Conservation (phyloP, 1,140 invertebrate genomes). For the Drosophila hydei region DNA sequence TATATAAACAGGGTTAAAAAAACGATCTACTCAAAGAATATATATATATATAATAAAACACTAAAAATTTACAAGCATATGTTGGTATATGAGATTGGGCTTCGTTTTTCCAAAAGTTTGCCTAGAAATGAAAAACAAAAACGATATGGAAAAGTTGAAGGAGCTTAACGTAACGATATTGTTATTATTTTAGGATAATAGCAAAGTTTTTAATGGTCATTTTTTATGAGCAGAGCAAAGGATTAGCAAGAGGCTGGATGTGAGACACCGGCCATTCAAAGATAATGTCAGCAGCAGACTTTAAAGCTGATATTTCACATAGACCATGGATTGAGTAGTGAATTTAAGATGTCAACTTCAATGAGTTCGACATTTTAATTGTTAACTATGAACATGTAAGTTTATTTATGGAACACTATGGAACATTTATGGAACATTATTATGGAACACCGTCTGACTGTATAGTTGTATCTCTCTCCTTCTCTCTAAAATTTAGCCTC, state of each 20-base stretch:
- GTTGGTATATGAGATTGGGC: background rate
- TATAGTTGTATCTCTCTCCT: too few species aligned
- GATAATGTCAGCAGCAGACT: background rate
- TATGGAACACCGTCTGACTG: too few species aligned
- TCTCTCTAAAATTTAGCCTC: too few species aligned
- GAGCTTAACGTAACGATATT: conserved; percentile 1
- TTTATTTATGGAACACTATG: too few species aligned
- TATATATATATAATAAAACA: conserved; percentile 42
- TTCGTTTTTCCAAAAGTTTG: background rate
- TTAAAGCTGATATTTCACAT: too few species aligned
- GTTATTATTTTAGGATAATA: conserved; percentile 2
- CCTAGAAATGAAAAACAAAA: background rate
- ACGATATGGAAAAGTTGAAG: background rate
- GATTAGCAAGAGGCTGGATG: background rate
- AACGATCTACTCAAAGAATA: conserved; percentile 27
- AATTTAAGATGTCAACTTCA: too few species aligned
- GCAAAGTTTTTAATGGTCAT: background rate
- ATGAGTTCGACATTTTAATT: too few species aligned
- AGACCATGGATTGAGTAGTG: too few species aligned
- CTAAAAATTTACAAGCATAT: conserved; percentile 25
- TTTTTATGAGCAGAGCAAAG: background rate
- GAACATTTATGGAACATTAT: too few species aligned
- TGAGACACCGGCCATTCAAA: too few species aligned
- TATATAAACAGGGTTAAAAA: too few species aligned
- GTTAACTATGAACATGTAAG: too few species aligned